Percentiles rank a stretch among this genome's conserved stretches.
These are phyloP conservation scores for Apistogramma diplotaenia DNA, from an alignment of 2,113 vertebrate genomes.

Conservation along the genomic window DNA sequence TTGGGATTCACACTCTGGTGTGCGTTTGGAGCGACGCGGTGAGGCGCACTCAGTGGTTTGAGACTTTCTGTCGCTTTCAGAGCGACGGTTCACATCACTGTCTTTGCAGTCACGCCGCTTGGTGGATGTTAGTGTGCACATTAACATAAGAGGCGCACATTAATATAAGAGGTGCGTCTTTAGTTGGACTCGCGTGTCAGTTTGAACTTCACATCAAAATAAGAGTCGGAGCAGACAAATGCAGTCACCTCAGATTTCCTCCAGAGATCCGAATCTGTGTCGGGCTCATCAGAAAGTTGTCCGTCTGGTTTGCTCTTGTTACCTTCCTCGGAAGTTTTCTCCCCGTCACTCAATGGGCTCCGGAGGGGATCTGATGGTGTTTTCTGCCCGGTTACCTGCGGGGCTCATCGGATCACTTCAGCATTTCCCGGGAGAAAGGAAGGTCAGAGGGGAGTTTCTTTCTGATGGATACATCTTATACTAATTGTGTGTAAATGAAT, in stretches of 20 bases:
- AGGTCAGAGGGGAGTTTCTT: neutral
- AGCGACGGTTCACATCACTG: neutral
- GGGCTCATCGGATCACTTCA: constrained; percentile 11
- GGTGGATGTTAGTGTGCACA: neutral
- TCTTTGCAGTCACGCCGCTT: neutral
- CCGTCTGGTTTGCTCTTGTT: neutral
- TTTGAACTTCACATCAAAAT: neutral
- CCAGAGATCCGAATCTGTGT: neutral
- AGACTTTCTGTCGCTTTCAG: neutral
- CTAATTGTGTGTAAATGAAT: neutral
- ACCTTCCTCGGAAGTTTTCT: neutral
- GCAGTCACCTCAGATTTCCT: neutral
- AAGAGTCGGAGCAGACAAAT: no score
- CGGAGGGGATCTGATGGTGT: neutral
- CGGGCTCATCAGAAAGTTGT: neutral
- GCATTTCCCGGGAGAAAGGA: constrained; percentile 16
- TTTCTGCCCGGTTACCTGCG: neutral
- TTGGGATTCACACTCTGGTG: neutral
- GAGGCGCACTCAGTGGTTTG: neutral
- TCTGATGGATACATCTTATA: neutral
- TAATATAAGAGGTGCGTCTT: no score
- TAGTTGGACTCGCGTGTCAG: neutral
- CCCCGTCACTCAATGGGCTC: neutral
- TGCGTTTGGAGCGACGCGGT: neutral
- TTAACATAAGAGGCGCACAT: neutral